Base-by-base conservation (phyloP, 2,797 vertebrate genomes). In the Cirrhinus molitorella region DNA sequence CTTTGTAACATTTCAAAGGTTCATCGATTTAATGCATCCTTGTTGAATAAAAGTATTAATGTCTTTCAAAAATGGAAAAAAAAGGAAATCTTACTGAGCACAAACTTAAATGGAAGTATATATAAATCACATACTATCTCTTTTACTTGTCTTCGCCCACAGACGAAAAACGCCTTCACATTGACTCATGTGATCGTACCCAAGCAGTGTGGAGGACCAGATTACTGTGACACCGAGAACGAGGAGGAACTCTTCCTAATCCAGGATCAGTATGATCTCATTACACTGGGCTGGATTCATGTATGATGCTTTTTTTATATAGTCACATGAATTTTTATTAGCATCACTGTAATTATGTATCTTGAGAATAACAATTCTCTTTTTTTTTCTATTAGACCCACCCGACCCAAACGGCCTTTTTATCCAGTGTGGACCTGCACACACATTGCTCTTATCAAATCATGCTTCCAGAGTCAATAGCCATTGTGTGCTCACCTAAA, bases 361-460 rank as follows among this genome's bases (percentile, higher is more conserved):
- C 25, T 17, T 25, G 31, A 19, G 16, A 74, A 65, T 51, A 81
- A 81, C 28, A 5, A 12, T 0, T 59, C 28, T 49, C 55, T 80
- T 10, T n/a, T 59, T 28, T 49, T 10, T 51, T 59, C 16, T 28
- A 21, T 11, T 67, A 99, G 98, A 99, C 98, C 23, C 98, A 99
- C 80, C 98, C 98, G 67, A 99, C 98, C 0, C 98, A 99, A 92
- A 99, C 98, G 0, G 98, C 98, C n/a, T 99, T 99, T 90, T 94
- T 99, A 81, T 99, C 98, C 92, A 99, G 98, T 0, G 98, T 99
- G 0, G 98, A 99, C 88, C 94, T 99, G 28, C 98, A 99, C 92
- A 99, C 98, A 0, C 98, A 99, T 93, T 99, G 98, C 91, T 99
- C 98, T 84, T 99, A 99, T 88, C 98, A 99, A 94, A 95, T 99